Evolutionary conservation across 2,113 vertebrate species (phyloP).

Genomic region (Promerops cafer): DNA sequence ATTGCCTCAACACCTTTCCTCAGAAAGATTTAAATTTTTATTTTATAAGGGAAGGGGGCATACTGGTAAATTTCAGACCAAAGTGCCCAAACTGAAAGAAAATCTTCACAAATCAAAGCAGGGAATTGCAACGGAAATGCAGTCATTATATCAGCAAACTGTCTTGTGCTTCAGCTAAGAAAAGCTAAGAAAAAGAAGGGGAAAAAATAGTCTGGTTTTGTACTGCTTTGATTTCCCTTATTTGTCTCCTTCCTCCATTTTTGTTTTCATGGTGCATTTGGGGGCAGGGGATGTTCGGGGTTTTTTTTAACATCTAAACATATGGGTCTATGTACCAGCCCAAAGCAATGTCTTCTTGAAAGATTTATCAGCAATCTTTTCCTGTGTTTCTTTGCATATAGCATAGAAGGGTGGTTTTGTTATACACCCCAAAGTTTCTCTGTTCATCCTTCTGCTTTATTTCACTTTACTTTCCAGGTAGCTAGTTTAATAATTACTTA

Average conservation of each 20-base stretch:
- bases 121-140: not conserved
- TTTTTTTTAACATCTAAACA: not conserved
- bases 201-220: not conserved
- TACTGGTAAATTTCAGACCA: not conserved
- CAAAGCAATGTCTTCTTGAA: not conserved
- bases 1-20: not conserved
- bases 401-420: not conserved
- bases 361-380: not conserved
- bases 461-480: not conserved
- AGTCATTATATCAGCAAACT: not conserved
- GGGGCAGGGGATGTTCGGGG: not conserved
- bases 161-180: not conserved
- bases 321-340: not conserved
- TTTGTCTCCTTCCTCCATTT: not conserved
- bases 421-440: not conserved
- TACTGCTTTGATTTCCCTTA: not conserved
- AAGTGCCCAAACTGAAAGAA: not conserved
- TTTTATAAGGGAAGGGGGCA: not conserved
- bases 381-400: not conserved
- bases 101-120: not conserved
- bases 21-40: not conserved
- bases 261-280: not conserved
- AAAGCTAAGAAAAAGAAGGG: not conserved
- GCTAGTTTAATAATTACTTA: not conserved
- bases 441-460: not conserved